These are phyloP conservation scores for Himalopsyche phryganea DNA, from an alignment of 1,140 invertebrate genomes.

Conservation along the genomic window DNA sequence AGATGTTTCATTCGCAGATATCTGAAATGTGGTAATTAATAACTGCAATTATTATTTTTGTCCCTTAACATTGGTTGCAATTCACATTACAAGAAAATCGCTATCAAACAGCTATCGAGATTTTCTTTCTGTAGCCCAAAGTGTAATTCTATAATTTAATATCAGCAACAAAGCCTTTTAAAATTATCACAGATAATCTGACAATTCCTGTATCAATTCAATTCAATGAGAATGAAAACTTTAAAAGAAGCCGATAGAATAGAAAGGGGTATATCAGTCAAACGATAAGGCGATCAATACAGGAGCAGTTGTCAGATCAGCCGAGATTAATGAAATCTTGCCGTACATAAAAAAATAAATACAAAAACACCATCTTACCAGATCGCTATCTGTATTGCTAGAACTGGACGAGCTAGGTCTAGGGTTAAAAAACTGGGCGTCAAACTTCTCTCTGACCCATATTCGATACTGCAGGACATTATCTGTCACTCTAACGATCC, in stretches of 20 bases:
- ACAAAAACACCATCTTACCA: conserved; percentile 13
- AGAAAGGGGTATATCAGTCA: no score
- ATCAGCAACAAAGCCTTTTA: no score
- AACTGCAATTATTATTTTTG: no score
- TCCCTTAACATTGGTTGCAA: no score
- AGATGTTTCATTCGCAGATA: no score
- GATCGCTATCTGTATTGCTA: conserved; percentile 26
- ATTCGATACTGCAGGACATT: conserved; percentile 88
- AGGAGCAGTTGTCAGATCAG: neutral
- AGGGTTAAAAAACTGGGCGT: conserved; percentile 45
- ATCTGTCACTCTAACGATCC: conserved; percentile 89
- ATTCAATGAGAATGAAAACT: no score
- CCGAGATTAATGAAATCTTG: neutral
- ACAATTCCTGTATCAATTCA: neutral
- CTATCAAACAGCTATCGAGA: no score
- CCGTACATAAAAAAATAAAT: neutral
- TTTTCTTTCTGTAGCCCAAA: no score
- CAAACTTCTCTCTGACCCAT: conserved; percentile 68
- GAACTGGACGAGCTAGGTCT: conserved; percentile 18
- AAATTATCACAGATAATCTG: no score
- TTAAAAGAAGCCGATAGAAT: neutral
- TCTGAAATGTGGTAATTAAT: no score
- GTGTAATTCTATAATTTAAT: no score
- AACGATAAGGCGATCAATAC: neutral
- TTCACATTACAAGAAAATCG: no score